phyloP scores from a whole-genome alignment of 2,797 vertebrate species.

The Vireo griseus region DNA sequence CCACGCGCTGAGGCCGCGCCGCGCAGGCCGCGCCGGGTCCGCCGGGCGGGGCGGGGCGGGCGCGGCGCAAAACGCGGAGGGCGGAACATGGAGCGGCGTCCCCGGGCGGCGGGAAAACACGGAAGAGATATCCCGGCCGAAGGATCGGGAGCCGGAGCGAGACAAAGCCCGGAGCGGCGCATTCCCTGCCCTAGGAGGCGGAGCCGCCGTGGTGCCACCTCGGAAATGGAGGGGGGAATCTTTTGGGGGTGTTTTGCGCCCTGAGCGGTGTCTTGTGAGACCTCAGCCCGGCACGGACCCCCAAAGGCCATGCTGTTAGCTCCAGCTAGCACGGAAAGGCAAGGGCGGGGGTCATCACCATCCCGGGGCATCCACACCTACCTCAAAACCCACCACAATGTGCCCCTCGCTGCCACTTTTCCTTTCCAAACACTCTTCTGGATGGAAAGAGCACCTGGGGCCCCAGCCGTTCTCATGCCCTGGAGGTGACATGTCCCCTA shows the following conservation, averaged over 20 bases:
- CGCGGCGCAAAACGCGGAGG: neutral
- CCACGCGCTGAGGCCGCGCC: too few species aligned
- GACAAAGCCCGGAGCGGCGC: neutral
- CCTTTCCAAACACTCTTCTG: neutral
- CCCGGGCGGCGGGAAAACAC: neutral
- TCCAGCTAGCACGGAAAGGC: neutral
- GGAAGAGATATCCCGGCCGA: accelerated
- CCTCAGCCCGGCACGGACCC: accelerated
- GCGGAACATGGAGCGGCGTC: neutral
- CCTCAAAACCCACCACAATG: neutral
- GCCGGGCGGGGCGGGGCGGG: neutral
- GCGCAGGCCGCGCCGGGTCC: too few species aligned
- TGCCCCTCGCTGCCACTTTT: neutral
- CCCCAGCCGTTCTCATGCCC: neutral
- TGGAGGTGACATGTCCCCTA: neutral
- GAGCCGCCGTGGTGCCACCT: neutral
- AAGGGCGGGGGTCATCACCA: accelerated
- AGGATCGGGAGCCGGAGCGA: neutral
- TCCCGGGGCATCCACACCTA: neutral
- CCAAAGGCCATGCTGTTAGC: neutral
- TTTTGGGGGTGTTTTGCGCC: neutral
- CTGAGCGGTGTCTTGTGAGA: neutral
- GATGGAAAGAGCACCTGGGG: neutral
- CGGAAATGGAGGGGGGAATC: neutral
- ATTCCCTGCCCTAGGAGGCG: neutral